Evolutionary conservation across 1,140 invertebrate species (phyloP).

Genomic region (Drosophila littoralis): DNA sequence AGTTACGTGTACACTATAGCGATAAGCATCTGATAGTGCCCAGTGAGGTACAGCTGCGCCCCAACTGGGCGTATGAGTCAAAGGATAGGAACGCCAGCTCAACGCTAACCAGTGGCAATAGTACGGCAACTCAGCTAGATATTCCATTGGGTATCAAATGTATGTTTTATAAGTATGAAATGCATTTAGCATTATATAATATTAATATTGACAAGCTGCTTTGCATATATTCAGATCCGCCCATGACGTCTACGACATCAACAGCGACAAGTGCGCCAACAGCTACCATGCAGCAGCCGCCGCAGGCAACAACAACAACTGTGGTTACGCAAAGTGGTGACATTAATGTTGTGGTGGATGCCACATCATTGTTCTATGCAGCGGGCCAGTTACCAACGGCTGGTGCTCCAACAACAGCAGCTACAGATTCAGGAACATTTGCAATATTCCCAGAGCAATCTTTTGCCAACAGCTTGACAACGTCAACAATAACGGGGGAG

Average conservation of each 20-base stretch:
- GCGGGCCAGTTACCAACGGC: neutral
- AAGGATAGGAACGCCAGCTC: neutral
- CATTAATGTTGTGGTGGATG: slow-evolving; percentile 61
- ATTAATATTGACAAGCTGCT: slow-evolving; percentile 5
- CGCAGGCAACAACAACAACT: slow-evolving; percentile 35
- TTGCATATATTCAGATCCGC: slow-evolving; percentile 45
- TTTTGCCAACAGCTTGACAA: slow-evolving; percentile 15
- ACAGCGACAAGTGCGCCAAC: slow-evolving; percentile 19
- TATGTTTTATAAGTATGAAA: slow-evolving; percentile 14
- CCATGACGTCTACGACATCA: neutral
- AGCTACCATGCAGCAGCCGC: slow-evolving; percentile 11
- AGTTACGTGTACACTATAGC: slow-evolving; percentile 59
- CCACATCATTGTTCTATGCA: slow-evolving; percentile 62
- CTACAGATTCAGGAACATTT: slow-evolving; percentile 25
- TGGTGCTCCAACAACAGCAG: neutral
- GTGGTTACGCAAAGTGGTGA: slow-evolving; percentile 37
- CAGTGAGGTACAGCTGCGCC: slow-evolving; percentile 68
- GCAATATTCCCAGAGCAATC: slow-evolving; percentile 50
- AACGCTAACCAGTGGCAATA: slow-evolving; percentile 1
- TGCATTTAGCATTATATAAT: neutral
- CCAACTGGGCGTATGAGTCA: slow-evolving; percentile 43
- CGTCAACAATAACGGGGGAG: neutral
- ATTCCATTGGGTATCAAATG: slow-evolving; percentile 64
- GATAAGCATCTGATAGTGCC: slow-evolving; percentile 58
- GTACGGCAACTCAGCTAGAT: slow-evolving; percentile 2